These are phyloP conservation scores for Heliconius ismenius DNA, from an alignment of 2,888 invertebrate species.

Conservation along the genomic window DNA sequence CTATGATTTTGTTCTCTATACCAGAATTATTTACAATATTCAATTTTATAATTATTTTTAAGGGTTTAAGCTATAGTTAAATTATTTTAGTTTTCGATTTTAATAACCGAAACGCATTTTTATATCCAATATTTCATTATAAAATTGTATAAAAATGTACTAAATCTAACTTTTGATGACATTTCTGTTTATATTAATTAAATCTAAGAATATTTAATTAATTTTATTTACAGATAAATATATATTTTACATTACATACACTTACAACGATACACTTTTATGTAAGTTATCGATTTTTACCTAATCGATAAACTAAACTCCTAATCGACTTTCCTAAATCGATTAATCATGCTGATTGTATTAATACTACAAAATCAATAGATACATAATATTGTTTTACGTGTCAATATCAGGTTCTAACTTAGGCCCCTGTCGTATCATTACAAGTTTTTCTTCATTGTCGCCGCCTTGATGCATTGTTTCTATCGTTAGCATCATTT, in stretches of 20 bases:
- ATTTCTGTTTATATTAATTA: neutral
- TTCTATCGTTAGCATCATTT: conserved; percentile 88
- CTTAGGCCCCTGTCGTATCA: conserved; percentile 65
- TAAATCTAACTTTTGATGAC: conserved; percentile 4
- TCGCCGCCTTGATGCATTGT: conserved; percentile 85
- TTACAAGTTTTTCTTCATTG: conserved; percentile 72
- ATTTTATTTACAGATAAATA: conserved; percentile 15
- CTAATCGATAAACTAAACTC: neutral
- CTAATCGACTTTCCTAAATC: neutral
- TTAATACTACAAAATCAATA: neutral
- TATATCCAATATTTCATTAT: neutral
- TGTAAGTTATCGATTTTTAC: neutral
- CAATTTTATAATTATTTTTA: neutral
- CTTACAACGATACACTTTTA: neutral
- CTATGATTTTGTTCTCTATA: neutral
- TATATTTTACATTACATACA: neutral
- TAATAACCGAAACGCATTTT: neutral
- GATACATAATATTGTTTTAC: conserved; percentile 53
- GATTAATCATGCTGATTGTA: neutral
- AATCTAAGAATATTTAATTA: neutral
- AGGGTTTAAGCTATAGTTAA: neutral
- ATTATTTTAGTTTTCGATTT: neutral
- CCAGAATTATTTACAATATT: neutral
- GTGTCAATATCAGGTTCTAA: conserved; percentile 67
- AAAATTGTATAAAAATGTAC: conserved; percentile 16